Percentiles rank a stretch among this genome's conserved stretches.
Conservation (phyloP, 1,140 invertebrate genomes). For the Steinernema feltiae region DNA sequence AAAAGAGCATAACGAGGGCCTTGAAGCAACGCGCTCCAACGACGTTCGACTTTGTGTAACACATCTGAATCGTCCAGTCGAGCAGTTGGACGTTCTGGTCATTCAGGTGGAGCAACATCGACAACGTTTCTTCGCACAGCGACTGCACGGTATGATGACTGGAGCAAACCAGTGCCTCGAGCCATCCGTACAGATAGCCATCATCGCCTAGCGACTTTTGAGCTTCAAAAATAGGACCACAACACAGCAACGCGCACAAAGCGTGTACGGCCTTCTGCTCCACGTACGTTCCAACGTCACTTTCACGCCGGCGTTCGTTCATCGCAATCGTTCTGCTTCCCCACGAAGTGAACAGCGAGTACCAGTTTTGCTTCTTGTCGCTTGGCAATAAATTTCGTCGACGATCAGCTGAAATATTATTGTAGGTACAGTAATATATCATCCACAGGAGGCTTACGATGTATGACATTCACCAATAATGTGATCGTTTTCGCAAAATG, state of each 20-base stretch:
- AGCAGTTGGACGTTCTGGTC: constrained; percentile 82
- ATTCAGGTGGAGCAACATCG: constrained; percentile 88
- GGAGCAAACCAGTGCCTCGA: constrained; percentile 79
- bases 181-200: constrained; percentile 78
- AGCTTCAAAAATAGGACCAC: constrained; percentile 84
- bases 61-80: constrained; percentile 94
- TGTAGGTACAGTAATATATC: neutral
- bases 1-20: constrained; percentile 88
- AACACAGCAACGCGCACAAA: constrained; percentile 86
- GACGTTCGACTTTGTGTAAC: constrained; percentile 80
- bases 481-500: constrained; percentile 89
- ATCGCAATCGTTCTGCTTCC: constrained; percentile 68
- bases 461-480: constrained; percentile 85
- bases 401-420: constrained; percentile 69
- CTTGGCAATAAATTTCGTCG: constrained; percentile 76
- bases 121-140: constrained; percentile 83
- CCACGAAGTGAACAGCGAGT: constrained; percentile 86
- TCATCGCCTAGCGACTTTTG: constrained; percentile 76
- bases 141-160: constrained; percentile 81
- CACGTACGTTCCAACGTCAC: constrained; percentile 62
- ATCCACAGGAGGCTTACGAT: constrained; percentile 66
- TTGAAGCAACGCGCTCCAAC: constrained; percentile 92
- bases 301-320: constrained; percentile 52
- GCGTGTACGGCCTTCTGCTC: constrained; percentile 70
- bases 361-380: constrained; percentile 77